Conservation (phyloP, 2,797 vertebrate genomes). For the Monodelphis domestica region DNA sequence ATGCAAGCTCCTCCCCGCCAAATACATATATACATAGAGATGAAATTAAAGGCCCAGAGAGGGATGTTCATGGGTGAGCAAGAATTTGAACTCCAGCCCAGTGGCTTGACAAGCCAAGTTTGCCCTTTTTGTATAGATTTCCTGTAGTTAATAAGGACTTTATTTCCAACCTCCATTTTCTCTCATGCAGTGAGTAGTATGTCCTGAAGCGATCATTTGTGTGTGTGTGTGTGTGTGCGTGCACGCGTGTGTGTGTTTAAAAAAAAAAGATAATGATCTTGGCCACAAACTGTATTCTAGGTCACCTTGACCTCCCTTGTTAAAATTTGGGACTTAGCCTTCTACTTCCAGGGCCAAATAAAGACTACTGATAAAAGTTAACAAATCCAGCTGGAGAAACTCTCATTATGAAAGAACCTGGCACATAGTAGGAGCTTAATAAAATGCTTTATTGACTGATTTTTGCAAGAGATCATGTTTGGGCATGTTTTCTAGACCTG, state of each 20-base stretch:
- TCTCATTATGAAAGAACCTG: neutral
- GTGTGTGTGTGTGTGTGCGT: no score
- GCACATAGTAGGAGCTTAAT: neutral
- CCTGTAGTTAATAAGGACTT: conserved; percentile 13
- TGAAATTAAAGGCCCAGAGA: neutral
- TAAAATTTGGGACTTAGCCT: neutral
- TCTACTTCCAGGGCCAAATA: neutral
- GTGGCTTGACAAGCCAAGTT: neutral
- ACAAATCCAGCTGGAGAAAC: neutral
- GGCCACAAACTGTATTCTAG: conserved; percentile 48
- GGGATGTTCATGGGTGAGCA: neutral
- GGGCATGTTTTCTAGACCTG: neutral
- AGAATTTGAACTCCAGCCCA: neutral
- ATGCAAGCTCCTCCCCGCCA: no score
- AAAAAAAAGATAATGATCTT: conserved; percentile 42
- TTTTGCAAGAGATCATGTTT: neutral
- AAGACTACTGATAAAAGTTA: neutral
- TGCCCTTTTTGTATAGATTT: neutral
- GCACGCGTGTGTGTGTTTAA: no score
- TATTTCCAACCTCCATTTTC: conserved; percentile 53
- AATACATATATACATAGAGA: neutral
- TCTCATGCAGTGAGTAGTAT: conserved; percentile 51
- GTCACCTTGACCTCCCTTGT: conserved; percentile 70
- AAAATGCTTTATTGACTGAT: neutral
- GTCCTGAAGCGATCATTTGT: conserved; percentile 64